These are phyloP conservation scores for Nannospalax galili DNA, from an alignment of 2,113 vertebrate genomes.

Conservation along the genomic window DNA sequence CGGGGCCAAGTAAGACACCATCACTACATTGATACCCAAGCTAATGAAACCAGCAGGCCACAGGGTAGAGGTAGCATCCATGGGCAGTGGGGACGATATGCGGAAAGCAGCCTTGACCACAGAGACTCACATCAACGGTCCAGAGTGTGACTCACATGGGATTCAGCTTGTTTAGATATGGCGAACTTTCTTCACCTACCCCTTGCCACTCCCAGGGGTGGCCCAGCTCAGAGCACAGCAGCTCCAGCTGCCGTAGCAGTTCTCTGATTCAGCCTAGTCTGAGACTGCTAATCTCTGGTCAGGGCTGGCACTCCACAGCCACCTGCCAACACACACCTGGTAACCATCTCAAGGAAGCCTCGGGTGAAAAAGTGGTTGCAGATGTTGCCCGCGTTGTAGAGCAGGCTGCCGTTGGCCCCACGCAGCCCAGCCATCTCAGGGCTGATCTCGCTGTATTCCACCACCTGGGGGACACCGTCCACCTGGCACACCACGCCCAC, in stretches of 20 bases:
- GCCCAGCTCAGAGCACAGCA: neutral
- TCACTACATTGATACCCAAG: neutral
- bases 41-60: neutral
- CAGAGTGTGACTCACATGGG: neutral
- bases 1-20: fast-evolving
- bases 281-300: too few species aligned
- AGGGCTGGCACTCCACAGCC: neutral
- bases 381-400: slow-evolving; percentile 93
- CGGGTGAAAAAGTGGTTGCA: slow-evolving; percentile 97
- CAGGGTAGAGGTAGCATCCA: fast-evolving
- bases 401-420: slow-evolving; percentile 84
- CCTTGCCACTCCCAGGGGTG: too few species aligned
- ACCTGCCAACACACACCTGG: slow-evolving; percentile 85
- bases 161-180: fast-evolving
- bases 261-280: neutral
- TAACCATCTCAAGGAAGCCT: slow-evolving; percentile 89
- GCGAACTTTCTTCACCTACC: neutral
- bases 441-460: slow-evolving; percentile 96
- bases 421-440: slow-evolving; percentile 84
- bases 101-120: neutral
- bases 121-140: neutral
- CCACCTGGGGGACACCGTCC: slow-evolving; percentile 91
- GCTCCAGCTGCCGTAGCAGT: neutral
- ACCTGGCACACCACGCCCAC: slow-evolving; percentile 96
- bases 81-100: fast-evolving